Percentiles rank a stretch among this genome's conserved stretches.
Evolutionary conservation across 2,797 vertebrate species (phyloP).

Genomic region (Siniperca scherzeri): DNA sequence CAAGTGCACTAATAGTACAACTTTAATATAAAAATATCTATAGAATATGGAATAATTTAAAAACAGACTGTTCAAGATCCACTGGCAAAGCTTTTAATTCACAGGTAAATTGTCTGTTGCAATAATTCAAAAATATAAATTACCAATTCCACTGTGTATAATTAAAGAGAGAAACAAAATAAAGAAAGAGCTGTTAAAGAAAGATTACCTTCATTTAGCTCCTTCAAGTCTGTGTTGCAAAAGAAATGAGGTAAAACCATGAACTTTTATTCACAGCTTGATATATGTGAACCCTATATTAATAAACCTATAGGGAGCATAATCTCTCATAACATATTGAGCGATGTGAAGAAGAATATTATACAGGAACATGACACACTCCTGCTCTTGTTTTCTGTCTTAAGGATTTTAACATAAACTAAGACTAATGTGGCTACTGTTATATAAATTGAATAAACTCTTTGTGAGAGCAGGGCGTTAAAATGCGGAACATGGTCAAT

Average conservation of each 20-base stretch:
- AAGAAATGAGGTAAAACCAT: background rate
- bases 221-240: constrained; percentile 1
- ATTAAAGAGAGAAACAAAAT: background rate
- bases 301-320: constrained; percentile 7
- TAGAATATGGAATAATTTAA: background rate
- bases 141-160: background rate
- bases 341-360: background rate
- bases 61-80: background rate
- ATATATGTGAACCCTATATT: background rate
- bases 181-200: background rate
- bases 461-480: background rate
- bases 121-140: background rate
- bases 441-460: background rate
- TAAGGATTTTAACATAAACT: constrained; percentile 8
- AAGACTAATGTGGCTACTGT: constrained; percentile 3
- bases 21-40: background rate
- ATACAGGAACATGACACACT: background rate
- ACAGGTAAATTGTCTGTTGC: background rate
- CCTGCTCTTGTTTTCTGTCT: background rate
- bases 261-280: constrained; percentile 4
- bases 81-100: background rate
- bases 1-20: background rate
- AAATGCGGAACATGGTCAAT: background rate
- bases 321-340: constrained; percentile 14
- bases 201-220: background rate